Conservation (phyloP, 2,888 invertebrate species). For the Drosophila niveifrons region DNA sequence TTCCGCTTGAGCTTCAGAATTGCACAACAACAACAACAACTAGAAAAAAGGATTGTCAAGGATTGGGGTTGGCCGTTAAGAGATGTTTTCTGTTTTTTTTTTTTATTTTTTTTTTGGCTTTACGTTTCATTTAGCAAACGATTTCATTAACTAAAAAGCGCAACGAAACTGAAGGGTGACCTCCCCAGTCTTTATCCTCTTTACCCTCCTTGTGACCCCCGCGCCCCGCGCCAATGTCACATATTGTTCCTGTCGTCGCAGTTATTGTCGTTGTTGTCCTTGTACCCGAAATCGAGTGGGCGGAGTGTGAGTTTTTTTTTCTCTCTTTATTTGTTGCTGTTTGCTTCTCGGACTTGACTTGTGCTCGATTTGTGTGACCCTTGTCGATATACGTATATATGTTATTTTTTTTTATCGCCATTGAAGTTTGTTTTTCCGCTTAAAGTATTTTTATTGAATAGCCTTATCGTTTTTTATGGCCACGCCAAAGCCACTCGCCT, state of each 20-base stretch:
- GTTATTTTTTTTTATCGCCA: constrained; percentile 67
- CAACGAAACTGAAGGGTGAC: constrained; percentile 50
- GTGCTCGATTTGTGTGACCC: constrained; percentile 60
- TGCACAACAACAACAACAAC: neutral
- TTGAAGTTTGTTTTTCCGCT: constrained; percentile 84
- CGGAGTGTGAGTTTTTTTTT: constrained; percentile 31
- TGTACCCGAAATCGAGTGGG: constrained; percentile 61
- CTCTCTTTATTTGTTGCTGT: neutral
- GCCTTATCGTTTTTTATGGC: constrained; percentile 81
- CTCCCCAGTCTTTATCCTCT: neutral
- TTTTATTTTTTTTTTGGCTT: constrained; percentile 66
- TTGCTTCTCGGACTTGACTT: constrained; percentile 39
- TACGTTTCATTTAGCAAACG: constrained; percentile 84
- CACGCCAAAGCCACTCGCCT: constrained; percentile 54
- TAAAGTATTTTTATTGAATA: constrained; percentile 83
- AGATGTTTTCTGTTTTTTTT: constrained; percentile 30
- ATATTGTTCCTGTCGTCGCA: constrained; percentile 53
- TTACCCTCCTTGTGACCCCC: neutral
- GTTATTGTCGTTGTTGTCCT: constrained; percentile 20
- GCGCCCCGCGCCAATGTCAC: constrained; percentile 14
- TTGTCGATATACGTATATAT: constrained; percentile 27
- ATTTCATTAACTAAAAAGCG: constrained; percentile 83
- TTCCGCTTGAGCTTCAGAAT: constrained; percentile 55
- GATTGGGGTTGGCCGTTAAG: constrained; percentile 19
- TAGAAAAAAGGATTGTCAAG: constrained; percentile 37